Conservation (phyloP, 2,113 vertebrate species). For the Mesembrinibis cayennensis region DNA sequence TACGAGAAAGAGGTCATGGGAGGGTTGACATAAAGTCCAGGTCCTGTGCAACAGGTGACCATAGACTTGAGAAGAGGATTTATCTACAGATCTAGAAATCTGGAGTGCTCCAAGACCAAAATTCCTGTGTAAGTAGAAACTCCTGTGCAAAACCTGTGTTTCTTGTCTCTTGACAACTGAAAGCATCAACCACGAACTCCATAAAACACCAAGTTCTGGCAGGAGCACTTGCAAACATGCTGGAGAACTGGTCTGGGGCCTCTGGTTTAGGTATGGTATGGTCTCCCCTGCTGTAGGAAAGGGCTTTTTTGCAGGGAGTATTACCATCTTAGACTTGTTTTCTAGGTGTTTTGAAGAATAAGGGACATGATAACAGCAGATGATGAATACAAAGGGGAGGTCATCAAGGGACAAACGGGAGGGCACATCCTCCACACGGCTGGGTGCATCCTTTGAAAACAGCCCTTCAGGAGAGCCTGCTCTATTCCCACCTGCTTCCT, state of each 20-base stretch:
- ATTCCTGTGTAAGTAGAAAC: background rate
- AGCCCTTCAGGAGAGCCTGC: background rate
- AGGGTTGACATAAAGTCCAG: background rate
- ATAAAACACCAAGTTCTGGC: background rate
- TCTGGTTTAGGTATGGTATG: accelerated
- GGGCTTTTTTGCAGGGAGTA: background rate
- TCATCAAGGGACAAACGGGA: background rate
- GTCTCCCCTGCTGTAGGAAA: background rate
- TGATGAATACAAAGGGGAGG: background rate
- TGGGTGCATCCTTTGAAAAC: background rate
- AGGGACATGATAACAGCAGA: accelerated
- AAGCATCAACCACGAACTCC: background rate
- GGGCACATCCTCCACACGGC: accelerated
- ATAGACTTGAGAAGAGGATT: background rate
- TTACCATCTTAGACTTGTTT: background rate
- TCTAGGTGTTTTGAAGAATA: background rate
- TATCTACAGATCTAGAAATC: background rate
- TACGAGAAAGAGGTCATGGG: background rate
- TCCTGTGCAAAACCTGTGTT: background rate
- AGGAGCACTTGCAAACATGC: background rate
- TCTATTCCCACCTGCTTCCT: background rate
- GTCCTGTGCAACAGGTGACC: background rate
- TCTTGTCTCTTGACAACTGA: background rate
- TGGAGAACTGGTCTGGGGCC: background rate
- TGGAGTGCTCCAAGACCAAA: background rate